These are phyloP conservation scores for Macropus fuliginosus DNA, from an alignment of 2,797 vertebrate species.

Conservation along the genomic window DNA sequence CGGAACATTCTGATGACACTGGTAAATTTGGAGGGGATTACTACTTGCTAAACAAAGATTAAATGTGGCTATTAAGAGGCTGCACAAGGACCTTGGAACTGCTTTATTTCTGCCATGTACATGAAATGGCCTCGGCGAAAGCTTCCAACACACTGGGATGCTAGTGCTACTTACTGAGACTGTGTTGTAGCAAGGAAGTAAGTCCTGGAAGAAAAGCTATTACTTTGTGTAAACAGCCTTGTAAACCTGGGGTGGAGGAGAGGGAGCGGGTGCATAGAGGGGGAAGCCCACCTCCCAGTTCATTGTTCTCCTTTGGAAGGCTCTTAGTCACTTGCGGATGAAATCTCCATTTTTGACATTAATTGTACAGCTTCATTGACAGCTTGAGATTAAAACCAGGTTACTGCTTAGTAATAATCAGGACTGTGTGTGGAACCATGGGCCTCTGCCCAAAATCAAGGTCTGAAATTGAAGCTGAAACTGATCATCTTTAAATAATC, in stretches of 20 bases:
- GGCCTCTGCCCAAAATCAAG: not conserved
- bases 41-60: conserved; percentile 77
- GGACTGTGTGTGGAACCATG: not conserved
- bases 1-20: conserved; percentile 67
- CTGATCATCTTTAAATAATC: not conserved
- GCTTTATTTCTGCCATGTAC: conserved; percentile 53
- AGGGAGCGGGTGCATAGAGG: not conserved
- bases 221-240: conserved; percentile 65
- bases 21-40: conserved; percentile 67
- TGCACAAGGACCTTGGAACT: conserved; percentile 59
- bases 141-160: conserved; percentile 62
- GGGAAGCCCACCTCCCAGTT: not conserved
- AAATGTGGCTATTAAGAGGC: conserved; percentile 73
- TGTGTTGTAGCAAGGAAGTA: conserved; percentile 27
- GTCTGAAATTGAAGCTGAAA: not conserved
- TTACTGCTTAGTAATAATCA: not conserved
- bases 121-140: conserved; percentile 59
- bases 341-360: not conserved
- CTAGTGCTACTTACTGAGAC: conserved; percentile 60
- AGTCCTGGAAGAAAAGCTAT: conserved; percentile 25
- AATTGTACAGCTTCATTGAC: conserved; percentile 28
- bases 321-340: not conserved
- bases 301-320: not conserved
- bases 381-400: conserved; percentile 42
- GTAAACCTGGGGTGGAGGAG: conserved; percentile 28